Conservation (phyloP, 2,113 vertebrate genomes). For the Columba janthina region DNA sequence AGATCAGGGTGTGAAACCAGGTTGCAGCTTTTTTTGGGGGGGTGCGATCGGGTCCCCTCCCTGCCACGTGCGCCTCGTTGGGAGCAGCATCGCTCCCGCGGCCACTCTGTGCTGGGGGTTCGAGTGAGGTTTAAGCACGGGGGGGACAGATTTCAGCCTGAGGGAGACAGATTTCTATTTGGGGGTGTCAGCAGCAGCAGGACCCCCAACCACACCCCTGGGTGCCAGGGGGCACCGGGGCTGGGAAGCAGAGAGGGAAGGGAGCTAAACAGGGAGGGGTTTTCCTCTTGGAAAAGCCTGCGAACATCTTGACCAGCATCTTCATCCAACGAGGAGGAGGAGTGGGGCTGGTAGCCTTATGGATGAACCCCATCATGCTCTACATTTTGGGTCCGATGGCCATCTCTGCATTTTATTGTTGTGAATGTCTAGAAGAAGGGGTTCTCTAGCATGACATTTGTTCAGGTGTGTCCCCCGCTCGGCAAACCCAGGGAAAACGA, state of each 20-base stretch:
- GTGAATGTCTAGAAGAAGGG: fast-evolving
- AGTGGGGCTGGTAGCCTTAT: background rate
- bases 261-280: background rate
- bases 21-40: background rate
- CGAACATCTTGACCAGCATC: background rate
- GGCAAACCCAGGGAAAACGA: fast-evolving
- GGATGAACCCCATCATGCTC: background rate
- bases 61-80: background rate
- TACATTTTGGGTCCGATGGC: background rate
- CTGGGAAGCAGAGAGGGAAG: background rate
- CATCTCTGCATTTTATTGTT: background rate
- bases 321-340: background rate
- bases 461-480: too few species aligned
- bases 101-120: background rate
- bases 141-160: background rate
- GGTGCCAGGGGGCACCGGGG: background rate
- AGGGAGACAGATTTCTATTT: background rate
- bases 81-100: background rate
- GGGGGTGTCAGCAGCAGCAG: background rate
- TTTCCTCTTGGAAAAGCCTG: background rate
- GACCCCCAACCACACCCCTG: background rate
- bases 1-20: background rate
- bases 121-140: background rate
- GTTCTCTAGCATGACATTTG: background rate
- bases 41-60: background rate